Evolutionary conservation across 2,797 vertebrate species (phyloP).

Genomic region (Parauchenoglanis punctatus): DNA sequence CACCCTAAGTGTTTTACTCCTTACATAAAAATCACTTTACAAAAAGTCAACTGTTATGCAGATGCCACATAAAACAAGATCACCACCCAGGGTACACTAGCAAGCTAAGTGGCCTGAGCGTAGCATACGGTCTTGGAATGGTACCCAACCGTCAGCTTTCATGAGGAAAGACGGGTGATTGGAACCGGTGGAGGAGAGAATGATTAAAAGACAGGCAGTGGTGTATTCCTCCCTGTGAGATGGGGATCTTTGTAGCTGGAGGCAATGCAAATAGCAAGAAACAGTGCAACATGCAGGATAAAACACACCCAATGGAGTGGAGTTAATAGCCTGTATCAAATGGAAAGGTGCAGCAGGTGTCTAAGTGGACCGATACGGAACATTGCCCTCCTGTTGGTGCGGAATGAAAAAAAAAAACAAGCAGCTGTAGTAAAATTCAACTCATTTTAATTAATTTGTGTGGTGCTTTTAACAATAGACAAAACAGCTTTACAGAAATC

Average conservation of each 20-base stretch:
- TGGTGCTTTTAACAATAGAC: neutral
- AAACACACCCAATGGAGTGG: conserved; percentile 73
- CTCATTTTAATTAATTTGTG: neutral
- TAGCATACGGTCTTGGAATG: neutral
- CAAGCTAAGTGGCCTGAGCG: neutral
- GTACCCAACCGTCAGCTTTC: neutral
- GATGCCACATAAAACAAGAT: conserved; percentile 14
- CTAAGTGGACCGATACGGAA: conserved; percentile 70
- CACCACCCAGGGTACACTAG: neutral
- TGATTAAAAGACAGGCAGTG: conserved; percentile 52
- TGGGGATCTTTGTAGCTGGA: conserved; percentile 51
- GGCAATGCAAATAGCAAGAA: conserved; percentile 70
- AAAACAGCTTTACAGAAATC: neutral
- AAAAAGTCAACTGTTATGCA: conserved; percentile 1
- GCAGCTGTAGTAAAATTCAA: neutral
- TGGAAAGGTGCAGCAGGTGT: conserved; percentile 63
- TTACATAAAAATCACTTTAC: neutral
- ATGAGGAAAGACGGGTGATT: neutral
- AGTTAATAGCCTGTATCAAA: conserved; percentile 73
- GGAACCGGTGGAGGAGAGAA: neutral
- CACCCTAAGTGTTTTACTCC: neutral
- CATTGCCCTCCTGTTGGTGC: conserved; percentile 69
- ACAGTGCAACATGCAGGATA: conserved; percentile 66
- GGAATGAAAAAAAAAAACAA: neutral
- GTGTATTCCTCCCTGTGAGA: conserved; percentile 55